Percentiles rank a stretch among this genome's conserved stretches.
Conservation (phyloP, 2,888 invertebrate species). For the Hecatera dysodea region DNA sequence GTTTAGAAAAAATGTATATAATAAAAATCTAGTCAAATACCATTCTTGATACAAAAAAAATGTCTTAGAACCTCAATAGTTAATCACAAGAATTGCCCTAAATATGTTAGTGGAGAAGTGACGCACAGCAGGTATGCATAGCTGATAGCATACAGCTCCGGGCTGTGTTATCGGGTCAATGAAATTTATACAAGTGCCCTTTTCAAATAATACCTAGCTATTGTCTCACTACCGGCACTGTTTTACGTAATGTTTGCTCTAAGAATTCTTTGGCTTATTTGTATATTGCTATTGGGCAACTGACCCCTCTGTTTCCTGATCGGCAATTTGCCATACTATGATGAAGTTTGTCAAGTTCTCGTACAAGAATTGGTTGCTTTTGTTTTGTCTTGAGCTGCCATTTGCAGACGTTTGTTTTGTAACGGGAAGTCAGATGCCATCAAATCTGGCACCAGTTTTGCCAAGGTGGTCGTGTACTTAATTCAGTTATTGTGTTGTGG, state of each 20-base stretch:
- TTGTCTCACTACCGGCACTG: slow-evolving; percentile 64
- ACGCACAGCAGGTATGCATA: background rate
- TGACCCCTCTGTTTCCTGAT: background rate
- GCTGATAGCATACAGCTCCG: slow-evolving; percentile 1
- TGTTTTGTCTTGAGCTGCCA: too few species aligned
- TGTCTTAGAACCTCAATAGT: background rate
- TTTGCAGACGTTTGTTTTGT: too few species aligned
- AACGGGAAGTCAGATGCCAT: too few species aligned
- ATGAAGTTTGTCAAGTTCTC: background rate
- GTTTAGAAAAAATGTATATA: too few species aligned
- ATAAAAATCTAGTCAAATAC: too few species aligned
- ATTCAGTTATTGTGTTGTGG: background rate
- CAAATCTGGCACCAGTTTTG: too few species aligned
- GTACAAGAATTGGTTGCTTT: background rate
- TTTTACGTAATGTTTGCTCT: slow-evolving; percentile 64
- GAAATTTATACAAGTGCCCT: slow-evolving; percentile 82
- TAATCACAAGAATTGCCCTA: background rate
- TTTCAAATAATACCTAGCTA: slow-evolving; percentile 66
- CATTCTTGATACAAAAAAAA: background rate
- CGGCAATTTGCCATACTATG: background rate
- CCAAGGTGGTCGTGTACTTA: too few species aligned
- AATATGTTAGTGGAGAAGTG: slow-evolving; percentile 10
- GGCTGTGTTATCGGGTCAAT: slow-evolving; percentile 69
- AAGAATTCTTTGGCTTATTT: slow-evolving; percentile 56
- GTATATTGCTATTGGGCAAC: slow-evolving; percentile 29